Conservation (phyloP, 2,888 invertebrate genomes). For the Cephus rjabovi region DNA sequence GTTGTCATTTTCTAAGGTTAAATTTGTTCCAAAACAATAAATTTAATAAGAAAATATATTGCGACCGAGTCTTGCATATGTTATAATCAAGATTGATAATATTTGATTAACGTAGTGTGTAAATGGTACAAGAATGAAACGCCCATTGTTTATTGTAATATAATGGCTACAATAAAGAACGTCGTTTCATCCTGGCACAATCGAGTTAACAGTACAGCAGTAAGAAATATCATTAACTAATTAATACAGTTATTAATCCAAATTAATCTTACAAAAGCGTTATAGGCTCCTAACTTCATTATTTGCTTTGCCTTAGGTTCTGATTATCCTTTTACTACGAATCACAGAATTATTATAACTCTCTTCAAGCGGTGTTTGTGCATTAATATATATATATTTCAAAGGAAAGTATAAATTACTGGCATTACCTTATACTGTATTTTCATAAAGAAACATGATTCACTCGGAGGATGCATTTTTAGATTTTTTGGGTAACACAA, state of each 20-base stretch:
- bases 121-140: neutral
- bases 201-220: neutral
- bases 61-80: neutral
- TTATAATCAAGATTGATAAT: neutral
- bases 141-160: neutral
- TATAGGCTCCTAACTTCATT: neutral
- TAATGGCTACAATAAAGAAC: neutral
- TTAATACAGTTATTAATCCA: neutral
- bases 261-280: neutral
- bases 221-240: neutral
- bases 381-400: neutral
- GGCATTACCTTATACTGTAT: neutral
- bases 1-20: neutral
- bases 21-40: neutral
- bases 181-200: neutral
- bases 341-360: neutral
- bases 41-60: neutral
- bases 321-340: neutral
- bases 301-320: neutral
- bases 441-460: neutral
- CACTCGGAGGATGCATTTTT: constrained; percentile 17
- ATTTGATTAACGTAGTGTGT: neutral
- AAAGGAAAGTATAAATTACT: neutral
- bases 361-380: neutral
- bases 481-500: constrained; percentile 27